Conservation (phyloP, 2,888 invertebrate species). For the Atrina japonica region DNA sequence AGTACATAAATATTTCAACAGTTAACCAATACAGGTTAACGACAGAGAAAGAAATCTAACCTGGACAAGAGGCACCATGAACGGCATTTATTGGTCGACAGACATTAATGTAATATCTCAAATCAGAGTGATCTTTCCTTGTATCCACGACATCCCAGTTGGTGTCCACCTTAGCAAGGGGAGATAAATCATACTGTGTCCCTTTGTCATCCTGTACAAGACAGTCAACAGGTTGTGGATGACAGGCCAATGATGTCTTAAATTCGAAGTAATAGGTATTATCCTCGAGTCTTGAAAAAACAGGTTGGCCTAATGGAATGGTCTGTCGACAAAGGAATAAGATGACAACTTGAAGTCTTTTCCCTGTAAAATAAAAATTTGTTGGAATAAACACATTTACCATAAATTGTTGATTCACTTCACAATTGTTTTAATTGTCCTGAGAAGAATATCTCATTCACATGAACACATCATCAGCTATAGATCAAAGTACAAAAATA, state of each 20-base stretch:
- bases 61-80: slow-evolving; percentile 64
- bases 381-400: neutral
- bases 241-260: slow-evolving; percentile 71
- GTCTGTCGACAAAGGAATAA: slow-evolving; percentile 63
- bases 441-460: too few relatives aligned
- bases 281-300: slow-evolving; percentile 53
- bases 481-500: too few relatives aligned
- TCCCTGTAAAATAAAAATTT: slow-evolving; percentile 56
- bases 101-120: slow-evolving; percentile 77
- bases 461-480: too few relatives aligned
- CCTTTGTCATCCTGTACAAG: slow-evolving; percentile 64
- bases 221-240: slow-evolving; percentile 69
- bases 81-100: slow-evolving; percentile 74
- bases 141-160: slow-evolving; percentile 72
- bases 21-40: too few relatives aligned
- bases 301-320: slow-evolving; percentile 53
- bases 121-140: slow-evolving; percentile 49
- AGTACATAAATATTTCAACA: too few relatives aligned
- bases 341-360: slow-evolving; percentile 53
- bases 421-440: too few relatives aligned
- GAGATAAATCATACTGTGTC: slow-evolving; percentile 72
- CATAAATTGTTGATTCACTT: too few relatives aligned
- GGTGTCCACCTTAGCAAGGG: slow-evolving; percentile 57
- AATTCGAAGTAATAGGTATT: slow-evolving; percentile 64
- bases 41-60: too few relatives aligned